These are phyloP conservation scores for Pangasius larnaudii DNA, from an alignment of 2,797 vertebrate genomes.

Conservation along the genomic window DNA sequence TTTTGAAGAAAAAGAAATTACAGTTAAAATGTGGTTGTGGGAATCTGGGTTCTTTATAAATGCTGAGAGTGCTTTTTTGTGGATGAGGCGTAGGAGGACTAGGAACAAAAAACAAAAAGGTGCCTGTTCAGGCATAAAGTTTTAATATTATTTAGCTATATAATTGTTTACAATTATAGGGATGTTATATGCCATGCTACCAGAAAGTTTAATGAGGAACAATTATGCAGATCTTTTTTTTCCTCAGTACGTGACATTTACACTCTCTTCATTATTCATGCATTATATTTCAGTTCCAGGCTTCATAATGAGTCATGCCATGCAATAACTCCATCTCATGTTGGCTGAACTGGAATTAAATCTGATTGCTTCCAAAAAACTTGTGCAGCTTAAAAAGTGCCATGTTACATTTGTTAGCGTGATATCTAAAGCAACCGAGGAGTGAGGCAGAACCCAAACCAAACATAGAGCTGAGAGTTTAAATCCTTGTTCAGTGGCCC, in stretches of 20 bases:
- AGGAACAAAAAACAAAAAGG: slow-evolving; percentile 40
- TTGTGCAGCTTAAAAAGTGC: neutral
- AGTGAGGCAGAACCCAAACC: neutral
- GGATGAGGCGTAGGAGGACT: slow-evolving; percentile 28
- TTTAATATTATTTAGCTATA: neutral
- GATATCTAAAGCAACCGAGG: neutral
- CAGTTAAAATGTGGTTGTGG: slow-evolving; percentile 27
- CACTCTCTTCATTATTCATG: neutral
- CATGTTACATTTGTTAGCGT: neutral
- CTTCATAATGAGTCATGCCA: slow-evolving; percentile 1
- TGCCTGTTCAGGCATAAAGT: slow-evolving; percentile 54
- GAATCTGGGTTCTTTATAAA: slow-evolving; percentile 33
- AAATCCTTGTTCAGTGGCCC: neutral
- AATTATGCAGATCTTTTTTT: neutral
- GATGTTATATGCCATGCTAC: slow-evolving; percentile 59
- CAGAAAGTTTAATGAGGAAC: slow-evolving; percentile 34
- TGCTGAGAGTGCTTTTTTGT: slow-evolving; percentile 24
- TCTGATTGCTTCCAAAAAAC: slow-evolving; percentile 1
- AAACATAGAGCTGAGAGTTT: slow-evolving; percentile 12
- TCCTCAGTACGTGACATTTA: neutral
- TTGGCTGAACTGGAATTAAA: neutral
- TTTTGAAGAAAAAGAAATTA: slow-evolving; percentile 39
- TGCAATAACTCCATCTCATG: neutral
- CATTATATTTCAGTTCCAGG: neutral
- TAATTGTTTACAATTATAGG: neutral